Conservation (phyloP, 92 coral and sea anemone genomes). For the Porites evermanni region DNA sequence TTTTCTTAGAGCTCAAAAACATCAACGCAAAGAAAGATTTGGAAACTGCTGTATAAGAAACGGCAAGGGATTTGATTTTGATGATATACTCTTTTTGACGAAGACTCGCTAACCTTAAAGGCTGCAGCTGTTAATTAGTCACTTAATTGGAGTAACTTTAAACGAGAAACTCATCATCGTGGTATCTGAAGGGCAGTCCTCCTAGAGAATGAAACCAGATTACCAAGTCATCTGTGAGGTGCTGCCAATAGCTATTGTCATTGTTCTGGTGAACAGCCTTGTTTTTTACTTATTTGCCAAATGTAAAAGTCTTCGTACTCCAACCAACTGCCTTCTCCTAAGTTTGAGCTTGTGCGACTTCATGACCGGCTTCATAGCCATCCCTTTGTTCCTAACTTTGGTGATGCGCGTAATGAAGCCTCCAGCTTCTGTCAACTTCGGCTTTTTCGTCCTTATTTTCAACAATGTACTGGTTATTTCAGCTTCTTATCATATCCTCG, state of each 20-base stretch:
- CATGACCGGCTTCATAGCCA: slow-evolving; percentile 56
- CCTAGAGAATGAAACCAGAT: not conserved
- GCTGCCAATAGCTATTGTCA: slow-evolving; percentile 53
- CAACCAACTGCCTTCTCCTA: slow-evolving; percentile 69
- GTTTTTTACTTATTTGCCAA: slow-evolving; percentile 60
- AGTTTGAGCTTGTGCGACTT: slow-evolving; percentile 72
- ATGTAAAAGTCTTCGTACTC: slow-evolving; percentile 54
- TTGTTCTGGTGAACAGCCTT: slow-evolving; percentile 57
- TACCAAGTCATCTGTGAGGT: slow-evolving; percentile 13
- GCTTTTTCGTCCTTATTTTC: not conserved
- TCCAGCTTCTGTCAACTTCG: not conserved
- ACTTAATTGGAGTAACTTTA: too few species aligned
- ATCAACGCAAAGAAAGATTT: too few species aligned
- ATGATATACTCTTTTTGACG: too few species aligned
- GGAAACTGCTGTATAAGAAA: too few species aligned
- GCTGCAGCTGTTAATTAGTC: too few species aligned
- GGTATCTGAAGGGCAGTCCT: too few species aligned
- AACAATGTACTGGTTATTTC: slow-evolving; percentile 61
- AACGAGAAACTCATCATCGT: too few species aligned
- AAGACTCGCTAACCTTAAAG: too few species aligned
- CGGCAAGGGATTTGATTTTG: too few species aligned
- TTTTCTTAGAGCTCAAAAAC: too few species aligned
- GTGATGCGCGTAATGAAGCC: not conserved
- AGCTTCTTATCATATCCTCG: slow-evolving; percentile 78
- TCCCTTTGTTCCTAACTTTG: slow-evolving; percentile 55